phyloP scores from a whole-genome alignment of 2,113 vertebrate species.

The Climacteris rufus region DNA sequence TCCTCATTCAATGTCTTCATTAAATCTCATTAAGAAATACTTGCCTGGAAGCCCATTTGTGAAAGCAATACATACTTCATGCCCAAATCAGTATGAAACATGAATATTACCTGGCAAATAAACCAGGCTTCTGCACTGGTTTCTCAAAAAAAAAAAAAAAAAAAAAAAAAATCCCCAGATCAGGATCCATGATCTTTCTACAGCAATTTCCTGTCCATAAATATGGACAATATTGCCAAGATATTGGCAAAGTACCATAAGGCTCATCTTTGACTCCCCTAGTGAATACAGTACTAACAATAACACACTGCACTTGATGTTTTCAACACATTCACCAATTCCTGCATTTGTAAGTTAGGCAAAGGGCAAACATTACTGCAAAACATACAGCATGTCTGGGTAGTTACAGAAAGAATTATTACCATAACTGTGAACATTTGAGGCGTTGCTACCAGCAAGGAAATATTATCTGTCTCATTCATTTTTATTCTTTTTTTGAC shows the following conservation, averaged over 20 bases:
- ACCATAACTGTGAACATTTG: constrained; percentile 33
- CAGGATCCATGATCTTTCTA: background rate
- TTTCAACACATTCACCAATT: background rate
- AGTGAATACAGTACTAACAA: background rate
- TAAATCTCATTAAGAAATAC: background rate
- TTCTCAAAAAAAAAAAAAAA: background rate
- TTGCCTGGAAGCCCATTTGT: background rate
- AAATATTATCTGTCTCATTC: constrained; percentile 33
- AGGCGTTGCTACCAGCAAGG: constrained; percentile 33
- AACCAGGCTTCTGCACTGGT: background rate
- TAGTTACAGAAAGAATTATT: constrained; percentile 48
- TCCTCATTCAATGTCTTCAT: background rate
- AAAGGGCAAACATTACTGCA: background rate
- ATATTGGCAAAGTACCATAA: background rate
- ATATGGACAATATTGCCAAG: background rate
- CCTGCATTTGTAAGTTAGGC: background rate
- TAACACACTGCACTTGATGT: background rate
- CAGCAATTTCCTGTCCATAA: background rate
- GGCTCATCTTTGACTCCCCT: background rate
- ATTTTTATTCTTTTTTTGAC: constrained; percentile 62
- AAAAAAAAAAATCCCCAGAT: background rate
- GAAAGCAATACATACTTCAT: background rate
- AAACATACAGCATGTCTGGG: background rate
- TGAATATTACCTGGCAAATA: background rate
- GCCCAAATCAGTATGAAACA: background rate